phyloP scores from a whole-genome alignment of 2,888 invertebrate species.

The Caenorhabditis sp. region DNA sequence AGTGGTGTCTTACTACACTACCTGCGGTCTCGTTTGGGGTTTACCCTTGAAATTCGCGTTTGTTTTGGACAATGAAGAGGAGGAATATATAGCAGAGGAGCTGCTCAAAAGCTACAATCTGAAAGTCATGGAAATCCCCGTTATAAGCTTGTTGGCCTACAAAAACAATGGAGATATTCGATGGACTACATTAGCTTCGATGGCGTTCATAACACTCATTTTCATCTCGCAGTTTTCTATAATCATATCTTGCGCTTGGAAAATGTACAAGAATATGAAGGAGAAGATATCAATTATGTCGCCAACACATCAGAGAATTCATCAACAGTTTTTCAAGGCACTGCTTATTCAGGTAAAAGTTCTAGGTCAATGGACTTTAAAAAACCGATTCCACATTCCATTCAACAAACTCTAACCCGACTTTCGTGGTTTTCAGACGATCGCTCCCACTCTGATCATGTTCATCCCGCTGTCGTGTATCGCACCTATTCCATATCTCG shows the following conservation, averaged over 20 bases:
- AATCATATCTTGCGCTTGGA: constrained; percentile 20
- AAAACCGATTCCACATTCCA: no score
- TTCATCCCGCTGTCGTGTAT: not conserved
- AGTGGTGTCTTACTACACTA: not conserved
- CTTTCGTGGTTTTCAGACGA: no score
- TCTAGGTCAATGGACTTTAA: no score
- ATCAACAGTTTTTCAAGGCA: constrained; percentile 28
- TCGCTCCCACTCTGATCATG: not conserved
- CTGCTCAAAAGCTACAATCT: not conserved
- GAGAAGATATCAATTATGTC: constrained; percentile 6
- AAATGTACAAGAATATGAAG: constrained; percentile 24
- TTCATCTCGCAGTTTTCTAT: not conserved
- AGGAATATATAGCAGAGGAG: not conserved
- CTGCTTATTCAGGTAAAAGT: constrained; percentile 36
- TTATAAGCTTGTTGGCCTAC: constrained; percentile 1
- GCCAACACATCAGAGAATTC: constrained; percentile 7
- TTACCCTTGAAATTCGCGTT: not conserved
- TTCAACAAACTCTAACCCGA: no score
- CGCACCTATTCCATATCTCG: not conserved
- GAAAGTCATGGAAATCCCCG: not conserved
- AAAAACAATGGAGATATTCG: not conserved
- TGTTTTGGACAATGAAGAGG: not conserved
- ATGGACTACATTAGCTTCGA: not conserved
- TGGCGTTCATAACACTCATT: not conserved
- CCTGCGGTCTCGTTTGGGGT: constrained; percentile 4